phyloP scores from a whole-genome alignment of 1,140 invertebrate species.

The Musca vetustissima region DNA sequence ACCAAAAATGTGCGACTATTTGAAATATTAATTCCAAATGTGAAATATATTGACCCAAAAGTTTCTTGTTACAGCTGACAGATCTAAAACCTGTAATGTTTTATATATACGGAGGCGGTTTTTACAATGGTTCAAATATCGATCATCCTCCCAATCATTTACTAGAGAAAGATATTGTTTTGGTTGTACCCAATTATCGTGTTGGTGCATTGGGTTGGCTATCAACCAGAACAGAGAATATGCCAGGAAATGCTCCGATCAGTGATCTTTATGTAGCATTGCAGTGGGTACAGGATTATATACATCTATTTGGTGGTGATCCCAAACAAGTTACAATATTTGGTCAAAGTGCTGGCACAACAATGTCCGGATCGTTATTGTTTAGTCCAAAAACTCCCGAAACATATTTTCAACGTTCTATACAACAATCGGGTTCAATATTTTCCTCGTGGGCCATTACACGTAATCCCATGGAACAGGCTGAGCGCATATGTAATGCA shows the following conservation, averaged over 20 bases:
- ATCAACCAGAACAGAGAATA: constrained; percentile 48
- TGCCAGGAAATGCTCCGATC: constrained; percentile 49
- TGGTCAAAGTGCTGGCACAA: constrained; percentile 49
- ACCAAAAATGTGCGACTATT: constrained; percentile 54
- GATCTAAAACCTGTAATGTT: constrained; percentile 48
- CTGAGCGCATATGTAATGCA: constrained; percentile 35
- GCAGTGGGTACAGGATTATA: constrained; percentile 66
- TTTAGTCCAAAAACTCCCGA: constrained; percentile 42
- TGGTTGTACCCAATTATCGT: constrained; percentile 81
- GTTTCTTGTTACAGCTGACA: no score
- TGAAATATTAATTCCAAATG: no score
- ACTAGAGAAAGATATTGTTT: constrained; percentile 72
- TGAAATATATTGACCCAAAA: no score
- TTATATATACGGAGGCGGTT: constrained; percentile 53
- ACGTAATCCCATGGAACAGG: constrained; percentile 37
- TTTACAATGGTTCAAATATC: constrained; percentile 55
- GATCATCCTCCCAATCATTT: constrained; percentile 73
- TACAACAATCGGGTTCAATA: constrained; percentile 52
- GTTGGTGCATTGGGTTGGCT: constrained; percentile 63
- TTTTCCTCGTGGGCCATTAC: constrained; percentile 43
- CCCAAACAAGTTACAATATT: constrained; percentile 57
- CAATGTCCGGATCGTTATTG: constrained; percentile 42
- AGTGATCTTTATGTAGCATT: constrained; percentile 56
- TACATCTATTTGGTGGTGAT: constrained; percentile 68
- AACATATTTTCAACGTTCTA: constrained; percentile 39